Evolutionary conservation across 2,888 invertebrate genomes (phyloP).

Genomic region (Podotricha telesiphe): DNA sequence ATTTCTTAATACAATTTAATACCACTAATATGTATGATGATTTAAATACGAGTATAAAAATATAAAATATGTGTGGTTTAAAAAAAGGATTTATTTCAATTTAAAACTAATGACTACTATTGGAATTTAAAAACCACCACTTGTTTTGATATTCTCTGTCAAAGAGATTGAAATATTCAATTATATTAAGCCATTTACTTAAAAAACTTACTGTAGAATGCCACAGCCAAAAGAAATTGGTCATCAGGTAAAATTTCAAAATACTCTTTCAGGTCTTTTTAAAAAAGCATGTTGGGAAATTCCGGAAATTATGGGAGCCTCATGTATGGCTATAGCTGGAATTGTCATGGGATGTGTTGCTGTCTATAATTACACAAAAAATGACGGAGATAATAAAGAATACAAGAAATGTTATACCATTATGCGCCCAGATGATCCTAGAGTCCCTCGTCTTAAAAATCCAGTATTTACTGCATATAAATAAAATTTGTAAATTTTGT

Average conservation of each 20-base stretch:
- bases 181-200: neutral
- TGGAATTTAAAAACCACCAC: neutral
- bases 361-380: constrained; percentile 69
- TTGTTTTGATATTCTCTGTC: neutral
- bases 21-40: too few species aligned
- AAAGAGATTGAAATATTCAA: neutral
- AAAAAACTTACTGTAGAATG: constrained; percentile 35
- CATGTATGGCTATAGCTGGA: constrained; percentile 83
- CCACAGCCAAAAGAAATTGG: constrained; percentile 56
- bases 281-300: constrained; percentile 85
- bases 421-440: constrained; percentile 86
- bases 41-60: too few species aligned
- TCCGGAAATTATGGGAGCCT: constrained; percentile 87
- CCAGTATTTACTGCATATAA: constrained; percentile 59
- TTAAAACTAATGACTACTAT: too few species aligned
- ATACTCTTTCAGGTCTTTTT: constrained; percentile 58
- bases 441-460: constrained; percentile 68
- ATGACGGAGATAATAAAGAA: constrained; percentile 86
- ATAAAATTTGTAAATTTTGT: too few species aligned
- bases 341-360: constrained; percentile 74
- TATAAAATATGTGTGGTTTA: too few species aligned
- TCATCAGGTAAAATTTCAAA: constrained; percentile 60
- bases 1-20: too few species aligned
- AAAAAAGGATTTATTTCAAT: too few species aligned
- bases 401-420: constrained; percentile 85